Percentiles rank a stretch among this genome's conserved stretches.
phyloP scores from a whole-genome alignment of 2,888 invertebrate genomes.

The Platycheirus albimanus region DNA sequence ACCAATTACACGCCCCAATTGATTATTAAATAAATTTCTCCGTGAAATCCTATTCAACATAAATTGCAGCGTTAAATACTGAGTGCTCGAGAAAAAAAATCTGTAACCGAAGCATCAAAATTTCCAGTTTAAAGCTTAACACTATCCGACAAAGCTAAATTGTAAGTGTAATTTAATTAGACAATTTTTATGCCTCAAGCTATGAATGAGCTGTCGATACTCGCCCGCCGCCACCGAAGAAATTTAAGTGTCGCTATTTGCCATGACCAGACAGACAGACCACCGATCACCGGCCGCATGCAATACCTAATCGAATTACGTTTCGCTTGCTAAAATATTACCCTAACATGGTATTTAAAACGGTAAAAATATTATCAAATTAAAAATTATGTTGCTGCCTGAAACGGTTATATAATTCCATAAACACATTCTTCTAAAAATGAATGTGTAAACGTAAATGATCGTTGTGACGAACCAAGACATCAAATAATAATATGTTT shows the following conservation, averaged over 20 bases:
- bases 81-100: conserved; percentile 33
- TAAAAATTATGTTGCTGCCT: conserved; percentile 59
- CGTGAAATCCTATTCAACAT: conserved; percentile 42
- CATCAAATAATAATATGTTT: not conserved
- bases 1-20: conserved; percentile 51
- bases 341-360: conserved; percentile 46
- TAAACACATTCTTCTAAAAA: conserved; percentile 14
- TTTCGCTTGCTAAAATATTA: conserved; percentile 48
- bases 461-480: conserved; percentile 54
- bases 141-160: conserved; percentile 33
- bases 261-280: too few species aligned
- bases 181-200: conserved; percentile 57
- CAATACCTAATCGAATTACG: conserved; percentile 48
- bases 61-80: conserved; percentile 51
- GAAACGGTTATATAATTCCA: conserved; percentile 61
- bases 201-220: conserved; percentile 22
- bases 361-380: conserved; percentile 43
- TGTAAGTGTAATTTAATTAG: conserved; percentile 72
- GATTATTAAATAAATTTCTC: conserved; percentile 65
- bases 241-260: conserved; percentile 54
- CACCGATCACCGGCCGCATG: too few species aligned
- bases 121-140: conserved; percentile 3
- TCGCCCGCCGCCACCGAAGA: conserved; percentile 12
- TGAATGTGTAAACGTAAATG: conserved; percentile 9
- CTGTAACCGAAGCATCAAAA: conserved; percentile 44